A percentile compares a stretch with the other conserved stretches of the same genome.
Evolutionary conservation across 2,888 invertebrate genomes (phyloP).

Genomic region (Stenurella melanura): DNA sequence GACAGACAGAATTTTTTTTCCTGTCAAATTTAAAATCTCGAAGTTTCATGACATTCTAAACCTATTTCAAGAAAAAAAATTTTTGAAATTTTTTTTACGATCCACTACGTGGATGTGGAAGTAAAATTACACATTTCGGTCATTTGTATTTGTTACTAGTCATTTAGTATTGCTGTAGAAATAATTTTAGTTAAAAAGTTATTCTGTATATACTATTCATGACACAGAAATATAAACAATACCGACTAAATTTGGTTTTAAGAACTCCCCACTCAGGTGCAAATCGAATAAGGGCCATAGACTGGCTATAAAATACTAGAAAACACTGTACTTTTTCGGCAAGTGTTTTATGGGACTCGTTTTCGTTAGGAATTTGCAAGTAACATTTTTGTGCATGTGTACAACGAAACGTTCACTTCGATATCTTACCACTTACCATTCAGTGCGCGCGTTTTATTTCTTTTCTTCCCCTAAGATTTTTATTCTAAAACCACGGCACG

Average conservation of each 20-base stretch:
- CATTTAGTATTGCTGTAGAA: too few species aligned
- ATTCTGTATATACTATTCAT: background rate
- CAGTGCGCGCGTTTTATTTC: slow-evolving; percentile 39
- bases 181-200: background rate
- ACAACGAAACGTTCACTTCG: slow-evolving; percentile 18
- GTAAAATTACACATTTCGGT: too few species aligned
- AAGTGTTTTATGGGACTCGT: slow-evolving; percentile 15
- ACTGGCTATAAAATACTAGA: background rate
- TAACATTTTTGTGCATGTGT: slow-evolving; percentile 31
- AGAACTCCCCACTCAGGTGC: background rate
- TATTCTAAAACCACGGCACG: slow-evolving; percentile 41
- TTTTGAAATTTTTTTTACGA: too few species aligned
- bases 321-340: background rate
- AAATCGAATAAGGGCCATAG: background rate
- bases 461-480: slow-evolving; percentile 33
- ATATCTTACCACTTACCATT: slow-evolving; percentile 39
- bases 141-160: too few species aligned
- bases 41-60: too few species aligned
- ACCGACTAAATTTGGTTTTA: background rate
- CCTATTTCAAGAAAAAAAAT: too few species aligned
- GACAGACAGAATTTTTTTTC: too few species aligned
- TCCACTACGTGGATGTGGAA: too few species aligned
- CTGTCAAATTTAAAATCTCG: too few species aligned
- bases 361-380: slow-evolving; percentile 17
- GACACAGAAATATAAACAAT: background rate